phyloP scores from a whole-genome alignment of 1,140 invertebrate genomes.

The Heliconius nattereri region DNA sequence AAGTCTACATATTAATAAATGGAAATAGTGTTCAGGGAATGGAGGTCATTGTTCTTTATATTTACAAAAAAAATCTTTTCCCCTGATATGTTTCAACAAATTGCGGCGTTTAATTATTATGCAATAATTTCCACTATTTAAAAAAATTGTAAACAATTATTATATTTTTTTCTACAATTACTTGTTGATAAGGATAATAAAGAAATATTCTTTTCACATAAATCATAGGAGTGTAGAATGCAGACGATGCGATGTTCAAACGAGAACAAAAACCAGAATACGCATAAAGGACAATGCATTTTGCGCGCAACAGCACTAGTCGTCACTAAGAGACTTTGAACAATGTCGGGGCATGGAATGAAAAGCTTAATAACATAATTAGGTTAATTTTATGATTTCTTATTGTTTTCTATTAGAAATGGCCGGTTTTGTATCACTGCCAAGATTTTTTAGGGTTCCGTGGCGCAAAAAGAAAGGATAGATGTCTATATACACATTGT shows the following conservation, averaged over 20 bases:
- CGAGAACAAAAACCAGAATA: slow-evolving; percentile 7
- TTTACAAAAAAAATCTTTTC: no score
- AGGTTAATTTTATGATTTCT: slow-evolving; percentile 1
- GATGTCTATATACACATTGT: not conserved
- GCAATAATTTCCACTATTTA: no score
- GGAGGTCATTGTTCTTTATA: no score
- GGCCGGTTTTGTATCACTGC: not conserved
- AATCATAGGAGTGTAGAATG: slow-evolving; percentile 9
- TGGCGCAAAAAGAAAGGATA: not conserved
- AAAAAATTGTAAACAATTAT: no score
- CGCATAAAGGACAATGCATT: slow-evolving; percentile 11
- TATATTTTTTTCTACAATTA: no score
- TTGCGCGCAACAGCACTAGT: not conserved
- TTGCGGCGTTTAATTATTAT: no score
- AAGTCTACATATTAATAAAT: no score
- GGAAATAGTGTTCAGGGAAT: no score
- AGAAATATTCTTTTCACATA: not conserved
- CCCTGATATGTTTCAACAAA: no score
- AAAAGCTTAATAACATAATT: slow-evolving; percentile 4
- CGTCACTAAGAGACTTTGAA: not conserved
- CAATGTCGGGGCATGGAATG: not conserved
- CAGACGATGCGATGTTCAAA: not conserved
- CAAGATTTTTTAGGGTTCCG: not conserved
- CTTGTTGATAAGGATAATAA: not conserved
- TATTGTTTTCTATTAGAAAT: not conserved